Base-by-base conservation (phyloP, 2,113 vertebrate species). In the Sphyrna mokarran region DNA sequence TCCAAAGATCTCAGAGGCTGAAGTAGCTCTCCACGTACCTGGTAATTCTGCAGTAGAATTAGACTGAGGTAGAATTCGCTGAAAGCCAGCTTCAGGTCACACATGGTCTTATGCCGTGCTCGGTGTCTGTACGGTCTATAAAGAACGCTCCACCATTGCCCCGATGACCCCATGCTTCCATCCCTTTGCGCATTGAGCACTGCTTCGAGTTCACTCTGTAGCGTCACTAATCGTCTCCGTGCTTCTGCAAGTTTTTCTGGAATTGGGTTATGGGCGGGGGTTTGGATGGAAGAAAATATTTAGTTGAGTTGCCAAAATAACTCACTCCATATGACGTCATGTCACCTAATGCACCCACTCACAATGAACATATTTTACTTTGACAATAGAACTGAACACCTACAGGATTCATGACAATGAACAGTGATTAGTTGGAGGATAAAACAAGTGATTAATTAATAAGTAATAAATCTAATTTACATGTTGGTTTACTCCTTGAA, bases 41-140 rank as follows among this genome's bases (percentile, higher is more conserved):
- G 97, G 96, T 97, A 97, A 76, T 96, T 96, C 86, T 97, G 97
- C 93, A 97, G 96, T 95, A 96, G 96, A 18, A 96, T 89, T 95
- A 97, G 95, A 87, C 96, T 96, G 78, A 96, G 96, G 95, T 97
- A 96, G 40, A 97, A 89, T 69, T 97, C 97, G 54, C 96, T 96
- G 80, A 97, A 96, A 90, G 96, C 97, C 95, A 96, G 96, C 95
- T 96, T 97, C 61, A 97, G 96, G 83, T 96, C 95, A 26, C 96
- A 96, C 95, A 96, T 43, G 23, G 61, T 96, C 54, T 86, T 95
- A 95, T 96, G 95, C 18, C 95, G 95, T 16, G 95, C 96, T 23
- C 80, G 54, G n/a, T 96, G 95, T 13, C 87, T 96, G 72, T 96
- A 93, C n/a, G 37, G 94, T 95, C 43, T 95, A 54, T 86, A 26